Conservation (phyloP, 2,113 vertebrate genomes). For the Oncorhynchus nerka region DNA sequence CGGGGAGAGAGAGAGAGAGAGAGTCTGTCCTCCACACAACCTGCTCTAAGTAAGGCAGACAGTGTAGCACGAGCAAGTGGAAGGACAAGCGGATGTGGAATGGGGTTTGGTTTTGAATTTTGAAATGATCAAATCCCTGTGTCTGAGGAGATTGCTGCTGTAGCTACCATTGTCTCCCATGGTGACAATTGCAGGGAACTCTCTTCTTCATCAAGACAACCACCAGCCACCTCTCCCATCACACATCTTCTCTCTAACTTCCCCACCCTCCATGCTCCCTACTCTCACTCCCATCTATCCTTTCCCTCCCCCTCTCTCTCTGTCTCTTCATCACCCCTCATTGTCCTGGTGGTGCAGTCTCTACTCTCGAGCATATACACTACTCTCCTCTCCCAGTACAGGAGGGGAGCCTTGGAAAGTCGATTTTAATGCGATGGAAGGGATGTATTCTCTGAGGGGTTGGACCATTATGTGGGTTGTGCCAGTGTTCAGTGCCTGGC, state of each 20-base stretch:
- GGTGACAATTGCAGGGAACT: slow-evolving; percentile 46
- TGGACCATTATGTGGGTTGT: slow-evolving; percentile 46
- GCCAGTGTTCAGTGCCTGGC: slow-evolving; percentile 30
- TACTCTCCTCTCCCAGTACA: background rate
- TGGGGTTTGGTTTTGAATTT: slow-evolving; percentile 53
- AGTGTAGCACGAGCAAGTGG: slow-evolving; percentile 42
- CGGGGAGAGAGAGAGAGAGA: background rate
- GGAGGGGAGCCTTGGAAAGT: slow-evolving; percentile 47
- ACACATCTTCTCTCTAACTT: slow-evolving; percentile 16
- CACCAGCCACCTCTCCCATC: background rate
- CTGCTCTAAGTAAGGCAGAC: slow-evolving; percentile 35
- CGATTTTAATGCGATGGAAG: slow-evolving; percentile 61
- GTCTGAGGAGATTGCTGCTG: slow-evolving; percentile 47
- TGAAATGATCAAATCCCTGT: slow-evolving; percentile 65
- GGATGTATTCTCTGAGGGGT: slow-evolving; percentile 56
- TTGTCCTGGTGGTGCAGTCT: slow-evolving; percentile 11
- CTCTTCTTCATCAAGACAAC: slow-evolving; percentile 8
- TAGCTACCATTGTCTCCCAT: slow-evolving; percentile 47
- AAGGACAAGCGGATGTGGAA: slow-evolving; percentile 21
- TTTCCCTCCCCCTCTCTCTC: slow-evolving; percentile 20
- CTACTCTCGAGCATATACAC: background rate
- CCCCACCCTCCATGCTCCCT: slow-evolving; percentile 49
- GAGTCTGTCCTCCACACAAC: slow-evolving; percentile 44
- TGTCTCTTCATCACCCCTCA: slow-evolving; percentile 17
- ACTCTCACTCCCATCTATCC: slow-evolving; percentile 16